A percentile compares a stretch with the other conserved stretches of the same genome.
These are phyloP conservation scores for Callinectes sapidus DNA, from an alignment of 2,888 invertebrate species.

Conservation along the genomic window DNA sequence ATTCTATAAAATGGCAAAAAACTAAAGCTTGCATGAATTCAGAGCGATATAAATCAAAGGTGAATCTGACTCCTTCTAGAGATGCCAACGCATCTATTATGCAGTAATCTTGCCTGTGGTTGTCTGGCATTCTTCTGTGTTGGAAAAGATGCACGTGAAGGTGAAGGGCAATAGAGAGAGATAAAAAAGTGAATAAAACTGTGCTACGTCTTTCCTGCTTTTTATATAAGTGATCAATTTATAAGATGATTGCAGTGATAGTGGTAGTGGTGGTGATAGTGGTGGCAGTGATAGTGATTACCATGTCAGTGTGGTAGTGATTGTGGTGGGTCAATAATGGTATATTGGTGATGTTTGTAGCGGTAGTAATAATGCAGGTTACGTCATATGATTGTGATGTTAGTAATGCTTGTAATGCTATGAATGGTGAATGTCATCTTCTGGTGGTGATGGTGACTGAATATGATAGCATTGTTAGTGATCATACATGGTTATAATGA, in stretches of 20 bases:
- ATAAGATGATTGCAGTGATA: neutral
- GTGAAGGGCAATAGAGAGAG: neutral
- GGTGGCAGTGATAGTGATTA: neutral
- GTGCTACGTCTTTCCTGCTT: neutral
- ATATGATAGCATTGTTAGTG: no score
- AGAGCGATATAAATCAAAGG: constrained; percentile 7
- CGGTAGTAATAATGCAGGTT: no score
- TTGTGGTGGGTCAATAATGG: neutral
- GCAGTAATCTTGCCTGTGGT: neutral
- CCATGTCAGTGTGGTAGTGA: neutral
- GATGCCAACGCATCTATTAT: neutral
- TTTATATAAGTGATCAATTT: no score
- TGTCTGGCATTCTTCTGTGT: neutral
- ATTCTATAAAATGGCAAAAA: constrained; percentile 8
- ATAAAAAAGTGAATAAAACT: neutral
- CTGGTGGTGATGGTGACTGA: no score
- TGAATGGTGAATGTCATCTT: no score
- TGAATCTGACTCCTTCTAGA: neutral
- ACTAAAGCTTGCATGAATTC: constrained; percentile 16
- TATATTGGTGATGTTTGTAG: neutral
- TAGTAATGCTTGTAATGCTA: no score
- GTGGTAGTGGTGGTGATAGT: neutral
- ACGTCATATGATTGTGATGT: no score
- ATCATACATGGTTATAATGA: no score
- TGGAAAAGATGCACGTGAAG: neutral